Evolutionary conservation across 2,888 invertebrate genomes (phyloP).

Genomic region (Chalcis sispes): DNA sequence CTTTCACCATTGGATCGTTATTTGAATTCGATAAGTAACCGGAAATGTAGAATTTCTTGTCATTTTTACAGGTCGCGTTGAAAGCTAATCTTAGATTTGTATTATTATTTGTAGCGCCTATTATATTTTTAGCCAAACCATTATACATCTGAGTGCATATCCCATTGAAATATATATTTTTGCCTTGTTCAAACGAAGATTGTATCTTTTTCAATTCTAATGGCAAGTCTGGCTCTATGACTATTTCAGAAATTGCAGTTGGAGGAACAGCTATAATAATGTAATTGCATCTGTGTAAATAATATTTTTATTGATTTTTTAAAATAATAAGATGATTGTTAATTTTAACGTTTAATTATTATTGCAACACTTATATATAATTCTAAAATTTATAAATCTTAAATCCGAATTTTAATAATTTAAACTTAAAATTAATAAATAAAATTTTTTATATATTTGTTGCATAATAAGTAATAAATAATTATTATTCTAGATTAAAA

Average conservation of each 20-base stretch:
- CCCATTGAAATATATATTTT: slow-evolving; percentile 62
- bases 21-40: slow-evolving; percentile 60
- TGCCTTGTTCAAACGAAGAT: slow-evolving; percentile 55
- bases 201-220: slow-evolving; percentile 48
- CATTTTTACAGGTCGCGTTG: slow-evolving; percentile 58
- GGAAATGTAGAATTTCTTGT: slow-evolving; percentile 55
- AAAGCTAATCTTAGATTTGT: slow-evolving; percentile 60
- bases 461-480: too few relatives aligned
- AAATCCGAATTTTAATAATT: too few relatives aligned
- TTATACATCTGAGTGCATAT: slow-evolving; percentile 58
- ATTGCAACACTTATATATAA: too few relatives aligned
- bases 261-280: slow-evolving; percentile 67
- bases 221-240: slow-evolving; percentile 58
- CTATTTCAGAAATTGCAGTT: slow-evolving; percentile 58
- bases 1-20: slow-evolving; percentile 2
- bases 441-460: too few relatives aligned
- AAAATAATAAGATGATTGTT: too few relatives aligned
- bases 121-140: slow-evolving; percentile 55
- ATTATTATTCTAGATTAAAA: not conserved
- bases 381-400: too few relatives aligned
- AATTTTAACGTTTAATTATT: too few relatives aligned
- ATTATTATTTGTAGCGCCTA: slow-evolving; percentile 55
- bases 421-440: too few relatives aligned
- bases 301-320: too few relatives aligned
- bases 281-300: slow-evolving; percentile 65